A percentile compares a stretch with the other conserved stretches of the same genome.
These are phyloP conservation scores for Leptopilina clavipes DNA, from an alignment of 1,140 invertebrate species.

Conservation along the genomic window DNA sequence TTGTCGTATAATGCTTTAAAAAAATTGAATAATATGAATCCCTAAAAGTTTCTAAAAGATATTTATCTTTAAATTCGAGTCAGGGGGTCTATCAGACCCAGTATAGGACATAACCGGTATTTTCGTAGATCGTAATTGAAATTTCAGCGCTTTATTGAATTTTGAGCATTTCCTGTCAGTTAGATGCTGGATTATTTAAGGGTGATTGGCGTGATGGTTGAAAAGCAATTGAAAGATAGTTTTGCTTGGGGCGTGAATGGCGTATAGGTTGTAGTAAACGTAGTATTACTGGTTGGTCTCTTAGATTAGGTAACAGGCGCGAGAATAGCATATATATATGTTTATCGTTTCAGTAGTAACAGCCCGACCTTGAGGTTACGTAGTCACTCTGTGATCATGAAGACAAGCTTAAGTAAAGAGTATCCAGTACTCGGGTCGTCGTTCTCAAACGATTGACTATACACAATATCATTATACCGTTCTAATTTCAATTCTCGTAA, in stretches of 20 bases:
- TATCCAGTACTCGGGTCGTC: constrained; percentile 27
- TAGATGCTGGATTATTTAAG: constrained; percentile 34
- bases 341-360: constrained; percentile 38
- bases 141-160: background rate
- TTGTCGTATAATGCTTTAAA: too few relatives aligned
- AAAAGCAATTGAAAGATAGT: constrained; percentile 35
- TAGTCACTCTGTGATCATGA: background rate
- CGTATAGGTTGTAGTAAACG: constrained; percentile 16
- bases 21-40: too few relatives aligned
- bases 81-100: too few relatives aligned
- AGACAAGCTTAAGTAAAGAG: constrained; percentile 27
- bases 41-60: too few relatives aligned
- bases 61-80: too few relatives aligned
- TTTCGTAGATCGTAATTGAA: too few relatives aligned
- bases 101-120: too few relatives aligned
- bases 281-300: constrained; percentile 26
- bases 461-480: too few relatives aligned
- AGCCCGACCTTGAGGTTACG: constrained; percentile 27
- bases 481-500: too few relatives aligned
- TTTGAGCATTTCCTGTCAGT: background rate
- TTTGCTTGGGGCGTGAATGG: constrained; percentile 21
- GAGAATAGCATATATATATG: constrained; percentile 38
- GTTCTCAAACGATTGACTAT: background rate
- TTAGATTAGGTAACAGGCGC: constrained; percentile 35
- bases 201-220: constrained; percentile 39